A percentile compares a stretch with the other conserved stretches of the same genome.
Conservation (phyloP, 2,113 vertebrate genomes). For the Gulo gulo region DNA sequence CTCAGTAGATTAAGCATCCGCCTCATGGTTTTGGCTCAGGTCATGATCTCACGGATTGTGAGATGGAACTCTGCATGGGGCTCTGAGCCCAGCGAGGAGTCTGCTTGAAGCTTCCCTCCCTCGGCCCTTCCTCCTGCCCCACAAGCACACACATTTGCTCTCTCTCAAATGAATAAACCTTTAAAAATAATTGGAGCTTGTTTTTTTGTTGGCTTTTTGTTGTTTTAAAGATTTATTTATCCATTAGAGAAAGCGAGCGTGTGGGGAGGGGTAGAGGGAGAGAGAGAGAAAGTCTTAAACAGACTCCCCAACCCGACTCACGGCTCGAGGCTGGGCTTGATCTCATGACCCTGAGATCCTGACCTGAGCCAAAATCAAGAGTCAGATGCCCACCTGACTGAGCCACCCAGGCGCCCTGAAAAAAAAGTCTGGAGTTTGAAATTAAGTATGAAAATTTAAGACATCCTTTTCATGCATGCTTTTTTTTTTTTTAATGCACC, state of each 20-base stretch:
- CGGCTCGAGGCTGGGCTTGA: not conserved
- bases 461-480: not conserved
- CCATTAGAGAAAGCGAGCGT: not conserved
- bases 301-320: not conserved
- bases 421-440: not conserved
- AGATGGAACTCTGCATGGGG: not conserved
- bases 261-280: not conserved
- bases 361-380: not conserved
- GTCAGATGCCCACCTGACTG: not conserved
- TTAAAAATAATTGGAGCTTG: not conserved
- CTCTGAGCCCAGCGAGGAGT: not conserved
- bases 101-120: not conserved
- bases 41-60: not conserved
- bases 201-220: not conserved
- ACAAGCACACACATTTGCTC: not conserved
- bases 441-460: not conserved
- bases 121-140: not conserved
- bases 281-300: not conserved
- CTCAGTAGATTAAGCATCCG: not conserved
- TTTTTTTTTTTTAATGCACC: not conserved
- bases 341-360: not conserved
- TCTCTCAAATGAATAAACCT: not conserved
- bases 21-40: not conserved
- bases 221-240: not conserved
- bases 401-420: not conserved